Evolutionary conservation across 2,113 vertebrate species (phyloP).

Genomic region (Labrus mixtus): DNA sequence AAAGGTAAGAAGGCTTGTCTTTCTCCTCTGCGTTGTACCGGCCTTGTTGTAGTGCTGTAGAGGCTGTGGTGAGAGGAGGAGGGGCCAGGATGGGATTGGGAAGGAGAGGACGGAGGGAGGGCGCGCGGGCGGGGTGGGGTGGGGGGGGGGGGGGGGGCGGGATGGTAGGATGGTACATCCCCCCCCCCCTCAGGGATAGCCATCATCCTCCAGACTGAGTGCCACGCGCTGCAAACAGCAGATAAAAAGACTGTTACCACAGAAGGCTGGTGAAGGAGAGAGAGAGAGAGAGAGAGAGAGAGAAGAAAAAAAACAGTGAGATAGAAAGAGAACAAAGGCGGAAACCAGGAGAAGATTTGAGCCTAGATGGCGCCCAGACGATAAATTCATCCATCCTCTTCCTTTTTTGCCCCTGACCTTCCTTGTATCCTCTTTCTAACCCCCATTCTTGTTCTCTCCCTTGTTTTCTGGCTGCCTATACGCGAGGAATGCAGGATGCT

Average conservation of each 20-base stretch:
- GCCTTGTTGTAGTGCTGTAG: slow-evolving; percentile 68
- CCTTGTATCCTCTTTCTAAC: slow-evolving; percentile 6
- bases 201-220: slow-evolving; percentile 96
- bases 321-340: slow-evolving; percentile 6
- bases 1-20: slow-evolving; percentile 53
- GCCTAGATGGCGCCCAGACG: slow-evolving; percentile 1
- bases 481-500: slow-evolving; percentile 41
- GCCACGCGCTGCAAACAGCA: slow-evolving; percentile 93
- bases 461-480: slow-evolving; percentile 25
- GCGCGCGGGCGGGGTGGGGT: too few relatives aligned
- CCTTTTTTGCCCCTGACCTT: slow-evolving; percentile 22
- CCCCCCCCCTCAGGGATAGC: slow-evolving; percentile 89
- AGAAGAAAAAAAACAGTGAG: not conserved
- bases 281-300: slow-evolving; percentile 29
- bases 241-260: slow-evolving; percentile 81
- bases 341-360: slow-evolving; percentile 7
- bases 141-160: not conserved
- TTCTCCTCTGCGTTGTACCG: slow-evolving; percentile 67
- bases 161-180: slow-evolving; percentile 26
- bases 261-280: slow-evolving; percentile 44
- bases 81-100: slow-evolving; percentile 51
- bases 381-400: slow-evolving; percentile 8
- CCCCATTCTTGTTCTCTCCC: slow-evolving; percentile 11
- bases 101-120: not conserved
- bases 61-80: slow-evolving; percentile 64